Conservation (phyloP, 2,113 vertebrate genomes). For the Polypterus bichir region DNA sequence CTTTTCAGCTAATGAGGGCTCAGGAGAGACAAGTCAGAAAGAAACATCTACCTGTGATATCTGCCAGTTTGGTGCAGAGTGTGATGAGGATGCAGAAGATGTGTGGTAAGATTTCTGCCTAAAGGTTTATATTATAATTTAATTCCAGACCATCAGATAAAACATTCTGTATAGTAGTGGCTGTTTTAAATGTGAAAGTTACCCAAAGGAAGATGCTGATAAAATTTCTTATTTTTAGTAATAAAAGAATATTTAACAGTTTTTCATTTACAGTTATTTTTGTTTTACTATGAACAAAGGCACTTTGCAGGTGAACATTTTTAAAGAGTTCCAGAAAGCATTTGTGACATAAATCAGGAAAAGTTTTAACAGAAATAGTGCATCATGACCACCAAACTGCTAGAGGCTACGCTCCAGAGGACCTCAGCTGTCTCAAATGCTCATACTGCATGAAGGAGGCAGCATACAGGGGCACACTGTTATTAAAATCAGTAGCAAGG, state of each 20-base stretch:
- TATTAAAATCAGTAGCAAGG: too few species aligned
- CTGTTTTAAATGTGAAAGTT: too few species aligned
- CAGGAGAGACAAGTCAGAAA: slow-evolving; percentile 86
- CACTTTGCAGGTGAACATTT: neutral
- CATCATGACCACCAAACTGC: too few species aligned
- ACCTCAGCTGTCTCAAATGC: too few species aligned
- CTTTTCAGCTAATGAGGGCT: slow-evolving; percentile 79
- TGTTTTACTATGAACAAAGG: slow-evolving; percentile 28
- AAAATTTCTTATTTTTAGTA: too few species aligned
- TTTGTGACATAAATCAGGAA: neutral
- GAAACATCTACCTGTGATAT: slow-evolving; percentile 97
- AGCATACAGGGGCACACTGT: too few species aligned
- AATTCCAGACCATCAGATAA: too few species aligned
- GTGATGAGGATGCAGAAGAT: slow-evolving; percentile 95
- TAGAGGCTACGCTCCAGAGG: too few species aligned
- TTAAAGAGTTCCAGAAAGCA: neutral
- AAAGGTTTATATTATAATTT: neutral
- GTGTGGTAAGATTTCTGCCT: slow-evolving; percentile 68
- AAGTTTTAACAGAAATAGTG: slow-evolving; percentile 9
- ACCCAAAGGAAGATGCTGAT: too few species aligned
- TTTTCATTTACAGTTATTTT: neutral
- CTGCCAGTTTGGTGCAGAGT: slow-evolving; percentile 96
- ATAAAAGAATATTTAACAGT: too few species aligned
- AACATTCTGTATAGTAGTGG: too few species aligned
- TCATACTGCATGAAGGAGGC: too few species aligned